Evolutionary conservation across 2,888 invertebrate genomes (phyloP).

Genomic region (Julus scanicus): DNA sequence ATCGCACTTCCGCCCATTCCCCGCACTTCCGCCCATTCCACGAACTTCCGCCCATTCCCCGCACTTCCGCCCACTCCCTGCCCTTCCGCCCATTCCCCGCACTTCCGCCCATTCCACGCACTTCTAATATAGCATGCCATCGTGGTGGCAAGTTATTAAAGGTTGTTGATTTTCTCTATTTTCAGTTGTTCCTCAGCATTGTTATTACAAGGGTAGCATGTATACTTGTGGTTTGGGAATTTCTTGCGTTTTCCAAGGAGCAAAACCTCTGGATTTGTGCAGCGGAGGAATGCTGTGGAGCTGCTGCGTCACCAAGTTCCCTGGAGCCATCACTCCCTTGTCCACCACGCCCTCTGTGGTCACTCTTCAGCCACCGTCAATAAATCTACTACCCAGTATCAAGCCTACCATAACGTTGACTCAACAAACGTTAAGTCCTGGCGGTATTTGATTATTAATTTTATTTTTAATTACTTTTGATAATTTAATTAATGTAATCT

Average conservation of each 20-base stretch:
- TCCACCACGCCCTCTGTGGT: constrained; percentile 44
- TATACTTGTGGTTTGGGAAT: constrained; percentile 91
- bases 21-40: no score
- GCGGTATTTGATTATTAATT: not conserved
- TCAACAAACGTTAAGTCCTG: constrained; percentile 4
- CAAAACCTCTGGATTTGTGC: constrained; percentile 87
- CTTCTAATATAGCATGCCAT: no score
- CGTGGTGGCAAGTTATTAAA: no score
- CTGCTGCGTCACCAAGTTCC: constrained; percentile 79
- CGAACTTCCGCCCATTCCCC: no score
- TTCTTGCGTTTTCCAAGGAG: constrained; percentile 88
- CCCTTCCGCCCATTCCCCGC: no score
- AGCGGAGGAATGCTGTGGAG: constrained; percentile 91
- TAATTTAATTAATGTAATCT: not conserved
- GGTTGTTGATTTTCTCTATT: not conserved
- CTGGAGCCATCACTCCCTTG: constrained; percentile 60
- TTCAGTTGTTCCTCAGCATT: constrained; percentile 67
- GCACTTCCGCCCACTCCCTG: no score
- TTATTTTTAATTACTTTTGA: not conserved
- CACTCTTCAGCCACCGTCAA: constrained; percentile 58
- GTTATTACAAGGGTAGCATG: constrained; percentile 83
- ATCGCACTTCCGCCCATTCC: no score
- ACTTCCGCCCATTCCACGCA: no score
- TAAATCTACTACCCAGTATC: constrained; percentile 33
- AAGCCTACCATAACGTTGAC: constrained; percentile 28